Evolutionary conservation across 2,888 invertebrate genomes (phyloP), one percentile per base, ranked within the genome.

Genomic region (Nemotelus nigrinus): DNA sequence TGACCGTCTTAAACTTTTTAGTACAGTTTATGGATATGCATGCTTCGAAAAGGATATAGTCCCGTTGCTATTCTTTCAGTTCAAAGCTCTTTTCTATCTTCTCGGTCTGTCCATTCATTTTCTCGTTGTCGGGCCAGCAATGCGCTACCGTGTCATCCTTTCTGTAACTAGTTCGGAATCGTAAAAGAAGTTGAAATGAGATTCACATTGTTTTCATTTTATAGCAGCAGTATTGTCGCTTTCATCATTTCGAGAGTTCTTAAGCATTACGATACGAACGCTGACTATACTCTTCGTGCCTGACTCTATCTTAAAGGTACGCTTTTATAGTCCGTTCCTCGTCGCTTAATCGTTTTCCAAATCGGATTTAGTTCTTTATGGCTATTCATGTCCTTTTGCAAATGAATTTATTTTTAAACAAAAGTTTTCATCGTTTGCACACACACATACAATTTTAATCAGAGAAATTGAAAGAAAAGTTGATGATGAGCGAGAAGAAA

Each of bases 311-410:
- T 25, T 25, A 25, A 25, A 25, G 25, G 25, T 25, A 25, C 25
- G 25, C 25, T 25, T 25, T 25, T 25, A 25, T 25, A 25, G 25
- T 25, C 25, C 25, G 25, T 39, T 63, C 48, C 50, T 63, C 7
- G 47, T 41, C 47, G 6, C 44, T 74, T 74, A 60, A 74, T 41
- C 25, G 63, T 63, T 74, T 74, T 60, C 63, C 63, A 74, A 74
- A 74, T 74, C 74, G 74, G 74, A 74, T 74, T 74, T 74, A 39
- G 10, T 60, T 74, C 60, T 63, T 60, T 63, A 60, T 44, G 50
- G 55, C 43, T 10, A 48, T 74, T 25, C 47, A 7, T 50, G 70
- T 70, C 55, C 70, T 55, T 70, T 41, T 57, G 25, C 5, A 63
- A 74, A 74, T 74, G 74, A 74, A 74, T 74, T 74, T 74, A 63